Conservation (phyloP, 2,113 vertebrate genomes). For the Sphaerodactylus townsendi region DNA sequence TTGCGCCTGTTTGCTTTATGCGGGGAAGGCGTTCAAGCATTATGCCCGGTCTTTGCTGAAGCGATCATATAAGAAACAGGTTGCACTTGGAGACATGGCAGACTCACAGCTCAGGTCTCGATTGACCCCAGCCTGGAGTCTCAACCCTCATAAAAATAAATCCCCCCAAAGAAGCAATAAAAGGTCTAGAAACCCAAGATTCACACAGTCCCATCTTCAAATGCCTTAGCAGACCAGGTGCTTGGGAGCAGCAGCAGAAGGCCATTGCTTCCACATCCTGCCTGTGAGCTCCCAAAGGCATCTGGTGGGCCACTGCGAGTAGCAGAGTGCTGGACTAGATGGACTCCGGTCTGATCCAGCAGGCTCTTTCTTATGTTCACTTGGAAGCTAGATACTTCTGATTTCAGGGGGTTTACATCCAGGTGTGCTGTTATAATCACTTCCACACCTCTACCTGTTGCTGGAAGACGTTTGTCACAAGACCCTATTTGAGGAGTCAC, state of each 20-base stretch:
- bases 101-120: constrained; percentile 36
- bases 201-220: not conserved
- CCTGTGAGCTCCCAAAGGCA: no score
- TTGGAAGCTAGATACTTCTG: not conserved
- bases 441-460: constrained; percentile 18
- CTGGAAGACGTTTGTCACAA: not conserved
- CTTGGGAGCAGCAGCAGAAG: no score
- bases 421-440: constrained; percentile 1
- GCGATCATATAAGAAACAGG: not conserved
- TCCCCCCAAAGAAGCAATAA: not conserved
- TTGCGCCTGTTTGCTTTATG: constrained; percentile 49
- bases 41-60: not conserved
- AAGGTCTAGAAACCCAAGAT: not conserved
- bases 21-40: not conserved
- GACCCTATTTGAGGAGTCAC: not conserved
- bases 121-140: constrained; percentile 20
- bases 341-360: no score
- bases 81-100: constrained; percentile 14
- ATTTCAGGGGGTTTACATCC: constrained; percentile 26
- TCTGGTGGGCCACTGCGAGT: no score
- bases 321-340: no score
- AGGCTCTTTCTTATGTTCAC: no score
- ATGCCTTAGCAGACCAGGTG: no score
- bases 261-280: no score
- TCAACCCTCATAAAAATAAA: constrained; percentile 5